These are phyloP conservation scores for Chironomus riparius DNA, from an alignment of 2,888 invertebrate genomes.

Conservation along the genomic window DNA sequence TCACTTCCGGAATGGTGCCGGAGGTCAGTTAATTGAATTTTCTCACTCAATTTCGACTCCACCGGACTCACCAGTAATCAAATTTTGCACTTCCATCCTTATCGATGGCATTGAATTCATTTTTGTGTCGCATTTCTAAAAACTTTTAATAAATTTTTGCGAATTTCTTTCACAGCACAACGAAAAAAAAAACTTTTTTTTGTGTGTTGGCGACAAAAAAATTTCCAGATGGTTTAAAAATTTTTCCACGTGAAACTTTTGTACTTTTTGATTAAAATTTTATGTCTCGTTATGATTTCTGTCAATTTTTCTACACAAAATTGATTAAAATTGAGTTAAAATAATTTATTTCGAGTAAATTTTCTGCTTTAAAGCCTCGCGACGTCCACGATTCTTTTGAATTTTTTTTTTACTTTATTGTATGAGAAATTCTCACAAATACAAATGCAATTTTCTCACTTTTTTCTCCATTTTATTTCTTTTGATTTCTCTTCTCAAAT, in stretches of 20 bases:
- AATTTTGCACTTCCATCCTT: background rate
- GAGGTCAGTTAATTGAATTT: background rate
- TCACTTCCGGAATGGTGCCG: background rate
- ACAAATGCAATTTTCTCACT: background rate
- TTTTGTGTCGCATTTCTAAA: background rate
- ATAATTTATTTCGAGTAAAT: background rate
- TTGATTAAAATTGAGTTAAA: background rate
- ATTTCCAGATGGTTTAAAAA: background rate
- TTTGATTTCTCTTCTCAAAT: background rate
- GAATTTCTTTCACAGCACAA: background rate
- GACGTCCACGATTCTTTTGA: background rate
- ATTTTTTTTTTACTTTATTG: background rate
- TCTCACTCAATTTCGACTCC: too few species aligned
- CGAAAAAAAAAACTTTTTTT: background rate
- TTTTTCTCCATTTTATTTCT: conserved; percentile 3
- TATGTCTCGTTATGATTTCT: background rate
- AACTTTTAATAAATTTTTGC: background rate
- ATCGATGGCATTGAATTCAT: too few species aligned
- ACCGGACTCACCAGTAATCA: background rate
- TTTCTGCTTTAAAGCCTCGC: background rate
- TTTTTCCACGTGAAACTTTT: background rate
- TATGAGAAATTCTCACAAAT: too few species aligned
- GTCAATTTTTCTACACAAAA: background rate
- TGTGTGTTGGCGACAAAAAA: background rate
- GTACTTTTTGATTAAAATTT: background rate